These are phyloP conservation scores for Rachycentron canadum DNA, from an alignment of 2,797 vertebrate genomes.

Conservation along the genomic window DNA sequence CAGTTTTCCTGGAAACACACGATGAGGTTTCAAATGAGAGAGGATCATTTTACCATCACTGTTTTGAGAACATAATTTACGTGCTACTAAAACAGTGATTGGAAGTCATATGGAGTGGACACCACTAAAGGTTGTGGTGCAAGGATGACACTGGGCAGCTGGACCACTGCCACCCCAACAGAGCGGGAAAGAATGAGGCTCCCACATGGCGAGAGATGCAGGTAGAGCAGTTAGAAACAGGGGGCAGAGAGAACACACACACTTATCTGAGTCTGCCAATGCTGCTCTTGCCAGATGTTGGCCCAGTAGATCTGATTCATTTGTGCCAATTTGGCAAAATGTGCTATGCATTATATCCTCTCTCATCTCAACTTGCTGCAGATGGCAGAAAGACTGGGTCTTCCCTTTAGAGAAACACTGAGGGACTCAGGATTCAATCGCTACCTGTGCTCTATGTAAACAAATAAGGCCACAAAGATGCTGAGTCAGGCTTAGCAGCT, in stretches of 20 bases:
- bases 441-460: background rate
- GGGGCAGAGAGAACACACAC: constrained; percentile 45
- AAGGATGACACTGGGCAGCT: constrained; percentile 59
- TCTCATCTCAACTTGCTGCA: constrained; percentile 20
- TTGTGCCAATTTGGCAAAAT: constrained; percentile 41
- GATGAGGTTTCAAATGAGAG: constrained; percentile 27
- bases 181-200: constrained; percentile 39
- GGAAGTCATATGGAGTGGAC: constrained; percentile 18
- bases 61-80: constrained; percentile 25
- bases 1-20: constrained; percentile 43
- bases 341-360: constrained; percentile 24
- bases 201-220: constrained; percentile 27
- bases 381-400: constrained; percentile 10
- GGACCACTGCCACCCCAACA: constrained; percentile 42
- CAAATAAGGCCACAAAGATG: background rate
- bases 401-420: background rate
- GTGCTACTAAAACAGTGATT: constrained; percentile 23
- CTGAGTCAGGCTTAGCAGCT: background rate
- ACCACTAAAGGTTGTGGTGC: constrained; percentile 13
- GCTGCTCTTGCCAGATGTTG: constrained; percentile 74
- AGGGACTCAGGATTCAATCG: background rate
- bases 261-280: constrained; percentile 66
- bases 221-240: constrained; percentile 52
- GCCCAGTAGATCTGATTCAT: constrained; percentile 48
- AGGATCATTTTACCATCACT: constrained; percentile 24